Conservation (phyloP, 2,888 invertebrate species). For the Trachelus iudaicus region DNA sequence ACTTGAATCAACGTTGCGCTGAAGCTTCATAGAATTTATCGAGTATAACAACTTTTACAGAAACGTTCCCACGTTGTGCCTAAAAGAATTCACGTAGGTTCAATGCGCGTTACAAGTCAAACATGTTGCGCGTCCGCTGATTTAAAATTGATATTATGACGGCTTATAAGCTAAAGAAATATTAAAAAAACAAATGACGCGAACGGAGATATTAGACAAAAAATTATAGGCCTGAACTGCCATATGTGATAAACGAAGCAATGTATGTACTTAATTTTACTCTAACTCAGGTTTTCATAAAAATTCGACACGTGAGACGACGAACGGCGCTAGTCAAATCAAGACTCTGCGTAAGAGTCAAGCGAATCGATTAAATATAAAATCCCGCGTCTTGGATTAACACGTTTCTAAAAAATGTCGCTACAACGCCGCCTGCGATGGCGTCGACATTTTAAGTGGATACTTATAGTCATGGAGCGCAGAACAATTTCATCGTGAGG, state of each 20-base stretch:
- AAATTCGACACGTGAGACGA: background rate
- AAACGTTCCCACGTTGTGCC: conserved; percentile 60
- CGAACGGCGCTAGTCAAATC: background rate
- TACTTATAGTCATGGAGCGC: background rate
- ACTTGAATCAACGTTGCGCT: conserved; percentile 18
- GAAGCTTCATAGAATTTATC: conserved; percentile 16
- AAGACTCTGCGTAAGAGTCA: background rate
- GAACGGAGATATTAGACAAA: background rate
- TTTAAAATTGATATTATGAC: background rate
- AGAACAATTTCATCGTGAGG: background rate
- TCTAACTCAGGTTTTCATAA: conserved; percentile 7
- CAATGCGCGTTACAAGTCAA: background rate
- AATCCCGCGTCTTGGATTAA: background rate
- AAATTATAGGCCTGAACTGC: conserved; percentile 3
- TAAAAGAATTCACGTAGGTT: conserved; percentile 28
- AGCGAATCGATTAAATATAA: background rate
- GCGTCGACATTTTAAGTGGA: background rate
- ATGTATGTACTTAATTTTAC: conserved; percentile 55
- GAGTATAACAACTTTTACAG: conserved; percentile 8
- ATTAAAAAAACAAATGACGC: background rate
- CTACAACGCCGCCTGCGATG: background rate
- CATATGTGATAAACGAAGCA: conserved; percentile 56
- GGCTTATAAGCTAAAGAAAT: background rate
- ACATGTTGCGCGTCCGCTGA: background rate
- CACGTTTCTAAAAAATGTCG: background rate